Conservation (phyloP, 2,888 invertebrate species). For the Conistra vaccinii region DNA sequence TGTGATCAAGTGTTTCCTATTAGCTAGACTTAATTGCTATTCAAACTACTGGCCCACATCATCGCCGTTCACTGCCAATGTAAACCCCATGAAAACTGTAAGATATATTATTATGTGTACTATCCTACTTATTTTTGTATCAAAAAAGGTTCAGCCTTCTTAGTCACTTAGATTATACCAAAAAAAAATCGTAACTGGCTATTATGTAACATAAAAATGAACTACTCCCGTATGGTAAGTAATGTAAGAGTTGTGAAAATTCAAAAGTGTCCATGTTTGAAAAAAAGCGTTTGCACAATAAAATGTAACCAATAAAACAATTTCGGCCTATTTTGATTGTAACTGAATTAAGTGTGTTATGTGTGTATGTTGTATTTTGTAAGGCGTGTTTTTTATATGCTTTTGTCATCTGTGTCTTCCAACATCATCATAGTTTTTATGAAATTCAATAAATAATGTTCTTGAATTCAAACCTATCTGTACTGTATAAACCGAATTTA, state of each 20-base stretch:
- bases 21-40: slow-evolving; percentile 4
- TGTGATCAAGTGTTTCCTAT: slow-evolving; percentile 27
- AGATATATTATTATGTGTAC: too few relatives aligned
- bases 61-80: not conserved
- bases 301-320: not conserved
- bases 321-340: not conserved
- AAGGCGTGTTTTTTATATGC: not conserved
- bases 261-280: not conserved
- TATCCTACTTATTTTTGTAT: not conserved
- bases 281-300: too few relatives aligned
- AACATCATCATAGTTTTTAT: not conserved
- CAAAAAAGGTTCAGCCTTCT: not conserved
- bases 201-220: not conserved
- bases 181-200: not conserved
- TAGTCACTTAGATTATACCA: too few relatives aligned
- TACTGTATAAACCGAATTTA: slow-evolving; percentile 51
- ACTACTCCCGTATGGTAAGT: too few relatives aligned
- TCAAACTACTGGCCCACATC: not conserved
- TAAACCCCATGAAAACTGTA: not conserved
- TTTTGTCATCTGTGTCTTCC: not conserved
- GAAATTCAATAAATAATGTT: not conserved
- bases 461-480: not conserved
- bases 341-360: not conserved
- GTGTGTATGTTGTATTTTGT: not conserved
- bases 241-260: not conserved